Evolutionary conservation across 2,888 invertebrate genomes (phyloP), one percentile per base, ranked within the genome.

Genomic region (Coelopa pilipes): DNA sequence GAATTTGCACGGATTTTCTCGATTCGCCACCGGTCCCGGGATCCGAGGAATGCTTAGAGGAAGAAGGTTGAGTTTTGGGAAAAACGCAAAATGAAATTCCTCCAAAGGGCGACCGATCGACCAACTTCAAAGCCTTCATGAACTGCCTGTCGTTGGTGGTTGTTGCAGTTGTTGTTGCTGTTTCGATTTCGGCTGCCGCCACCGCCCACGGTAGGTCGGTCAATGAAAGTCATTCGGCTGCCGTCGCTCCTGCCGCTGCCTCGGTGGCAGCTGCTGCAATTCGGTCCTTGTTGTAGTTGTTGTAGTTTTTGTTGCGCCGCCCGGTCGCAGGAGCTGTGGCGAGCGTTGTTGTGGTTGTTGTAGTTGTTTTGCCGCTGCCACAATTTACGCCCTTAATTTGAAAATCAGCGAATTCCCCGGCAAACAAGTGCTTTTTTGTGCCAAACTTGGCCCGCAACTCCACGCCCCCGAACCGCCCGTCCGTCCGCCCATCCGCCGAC

Each of bases 331-430:
- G 17, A 65, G 19, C 10, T 65, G 19, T 45, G n/a, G 46, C 15
- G 19, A 19, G 11, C 7, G 34, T 19, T 62, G 11, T 12, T 62
- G 60, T 62, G 10, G 21, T 49, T 21, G 49, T 45, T n/a, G n/a
- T n/a, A n/a, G n/a, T n/a, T n/a, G n/a, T n/a, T n/a, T n/a, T n/a
- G n/a, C 24, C 19, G 24, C 65, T 15, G 24, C 60, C 21, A 21
- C 21, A 62, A 21, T 47, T 50, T 50, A 66, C 50, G 66, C 66
- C 66, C 50, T 66, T 66, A 66, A 66, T 66, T 62, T 49, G 49
- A 21, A 66, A 66, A 66, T 66, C 66, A 66, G 66, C 66, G 24
- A 24, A 66, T 49, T 50, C 66, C 49, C 50, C 60, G 24, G 24
- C 11, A 49, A 65, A 65, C 13, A 66, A 46, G n/a, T n/a, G 66